A percentile compares a stretch with the other conserved stretches of the same genome.
phyloP scores from a whole-genome alignment of 2,888 invertebrate genomes.

The Pollenia amentaria region DNA sequence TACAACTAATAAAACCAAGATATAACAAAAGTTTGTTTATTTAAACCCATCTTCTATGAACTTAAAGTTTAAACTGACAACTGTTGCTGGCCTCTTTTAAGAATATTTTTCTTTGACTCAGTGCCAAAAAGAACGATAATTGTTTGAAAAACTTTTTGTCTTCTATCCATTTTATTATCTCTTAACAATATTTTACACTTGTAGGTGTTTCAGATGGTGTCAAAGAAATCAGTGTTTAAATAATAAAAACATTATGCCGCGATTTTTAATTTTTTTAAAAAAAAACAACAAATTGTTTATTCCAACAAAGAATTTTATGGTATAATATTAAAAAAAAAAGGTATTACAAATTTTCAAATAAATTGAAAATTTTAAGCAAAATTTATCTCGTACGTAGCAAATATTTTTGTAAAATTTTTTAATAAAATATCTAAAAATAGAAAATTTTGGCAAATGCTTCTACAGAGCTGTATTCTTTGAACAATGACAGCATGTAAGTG shows the following conservation, averaged over 20 bases:
- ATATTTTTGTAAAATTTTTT: no score
- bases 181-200: background rate
- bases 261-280: background rate
- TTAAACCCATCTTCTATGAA: background rate
- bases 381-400: no score
- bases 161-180: background rate
- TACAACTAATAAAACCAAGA: conserved; percentile 11
- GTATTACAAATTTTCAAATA: no score
- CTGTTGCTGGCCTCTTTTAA: conserved; percentile 19
- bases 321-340: no score
- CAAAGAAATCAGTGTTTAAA: conserved; percentile 2
- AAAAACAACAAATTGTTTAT: background rate
- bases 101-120: conserved; percentile 12
- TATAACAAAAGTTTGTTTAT: conserved; percentile 1
- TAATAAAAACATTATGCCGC: background rate
- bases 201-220: background rate
- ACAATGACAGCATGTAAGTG: no score
- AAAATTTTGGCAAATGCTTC: no score
- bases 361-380: no score
- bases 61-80: conserved; percentile 27
- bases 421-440: no score
- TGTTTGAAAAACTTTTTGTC: background rate
- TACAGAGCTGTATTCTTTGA: no score
- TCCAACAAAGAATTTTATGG: no score
- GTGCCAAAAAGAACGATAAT: background rate